Conservation (phyloP, 64 coral and sea anemone species). For the Porites lutea region DNA sequence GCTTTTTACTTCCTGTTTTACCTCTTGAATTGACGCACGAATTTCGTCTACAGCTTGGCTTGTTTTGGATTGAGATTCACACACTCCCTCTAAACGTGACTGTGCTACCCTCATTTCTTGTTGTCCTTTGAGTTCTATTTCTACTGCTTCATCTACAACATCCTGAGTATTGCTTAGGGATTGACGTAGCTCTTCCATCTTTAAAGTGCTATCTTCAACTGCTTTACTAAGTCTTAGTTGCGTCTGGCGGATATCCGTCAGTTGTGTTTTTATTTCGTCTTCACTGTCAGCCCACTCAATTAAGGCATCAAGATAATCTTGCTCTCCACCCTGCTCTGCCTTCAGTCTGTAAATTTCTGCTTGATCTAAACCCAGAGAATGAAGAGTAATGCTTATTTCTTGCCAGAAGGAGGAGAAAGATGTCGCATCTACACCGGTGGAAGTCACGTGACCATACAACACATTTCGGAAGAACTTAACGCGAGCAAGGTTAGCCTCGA, state of each 20-base stretch:
- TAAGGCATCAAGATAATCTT: neutral
- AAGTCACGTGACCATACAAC: too few species aligned
- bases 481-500: too few species aligned
- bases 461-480: too few species aligned
- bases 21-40: neutral
- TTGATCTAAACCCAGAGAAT: constrained; percentile 3
- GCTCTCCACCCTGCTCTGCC: constrained; percentile 18
- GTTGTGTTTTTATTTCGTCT: neutral
- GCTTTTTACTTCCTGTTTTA: neutral
- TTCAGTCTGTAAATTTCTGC: neutral
- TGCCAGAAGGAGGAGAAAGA: constrained; percentile 14
- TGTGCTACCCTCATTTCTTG: too few species aligned
- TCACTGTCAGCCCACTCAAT: constrained; percentile 15
- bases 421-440: neutral
- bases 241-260: neutral
- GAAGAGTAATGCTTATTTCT: neutral
- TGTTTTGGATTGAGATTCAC: too few species aligned
- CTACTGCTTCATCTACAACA: neutral
- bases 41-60: neutral
- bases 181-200: neutral
- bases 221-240: neutral
- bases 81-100: neutral
- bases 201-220: neutral
- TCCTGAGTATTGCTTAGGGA: constrained; percentile 4
- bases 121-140: too few species aligned